Conservation (phyloP, 2,113 vertebrate genomes). For the Notiomystis cincta region DNA sequence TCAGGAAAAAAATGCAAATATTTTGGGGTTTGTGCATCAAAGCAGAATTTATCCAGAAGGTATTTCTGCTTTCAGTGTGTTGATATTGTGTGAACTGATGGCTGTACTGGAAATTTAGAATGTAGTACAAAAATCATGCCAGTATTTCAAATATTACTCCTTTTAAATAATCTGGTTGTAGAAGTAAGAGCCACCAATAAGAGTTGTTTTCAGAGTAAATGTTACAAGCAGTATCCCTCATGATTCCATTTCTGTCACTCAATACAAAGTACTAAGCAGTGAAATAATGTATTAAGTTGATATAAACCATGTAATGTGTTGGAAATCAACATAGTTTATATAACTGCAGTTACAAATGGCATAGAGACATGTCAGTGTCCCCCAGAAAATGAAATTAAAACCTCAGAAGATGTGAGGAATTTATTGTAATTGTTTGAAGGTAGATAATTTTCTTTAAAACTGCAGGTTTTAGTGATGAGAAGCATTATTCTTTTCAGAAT, state of each 20-base stretch:
- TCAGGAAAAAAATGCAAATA: neutral
- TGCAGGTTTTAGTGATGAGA: neutral
- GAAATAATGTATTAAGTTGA: neutral
- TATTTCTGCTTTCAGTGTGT: neutral
- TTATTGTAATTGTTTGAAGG: neutral
- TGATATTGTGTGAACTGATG: neutral
- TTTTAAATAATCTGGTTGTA: neutral
- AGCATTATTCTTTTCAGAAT: conserved; percentile 69
- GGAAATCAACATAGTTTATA: neutral
- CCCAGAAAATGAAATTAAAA: neutral
- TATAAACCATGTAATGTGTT: neutral
- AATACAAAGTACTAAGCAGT: neutral
- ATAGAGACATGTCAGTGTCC: neutral
- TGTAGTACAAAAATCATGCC: neutral
- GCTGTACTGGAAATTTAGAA: neutral
- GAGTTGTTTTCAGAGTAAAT: neutral
- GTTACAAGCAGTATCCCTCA: neutral
- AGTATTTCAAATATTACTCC: neutral
- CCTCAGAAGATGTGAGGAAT: neutral
- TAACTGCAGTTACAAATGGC: neutral
- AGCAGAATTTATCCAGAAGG: neutral
- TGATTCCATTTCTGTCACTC: neutral
- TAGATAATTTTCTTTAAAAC: neutral
- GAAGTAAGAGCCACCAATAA: neutral
- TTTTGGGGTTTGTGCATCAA: neutral